A percentile compares a stretch with the other conserved stretches of the same genome.
These are phyloP conservation scores for Pseudochaenichthys georgianus DNA, from an alignment of 2,797 vertebrate species.

Conservation along the genomic window DNA sequence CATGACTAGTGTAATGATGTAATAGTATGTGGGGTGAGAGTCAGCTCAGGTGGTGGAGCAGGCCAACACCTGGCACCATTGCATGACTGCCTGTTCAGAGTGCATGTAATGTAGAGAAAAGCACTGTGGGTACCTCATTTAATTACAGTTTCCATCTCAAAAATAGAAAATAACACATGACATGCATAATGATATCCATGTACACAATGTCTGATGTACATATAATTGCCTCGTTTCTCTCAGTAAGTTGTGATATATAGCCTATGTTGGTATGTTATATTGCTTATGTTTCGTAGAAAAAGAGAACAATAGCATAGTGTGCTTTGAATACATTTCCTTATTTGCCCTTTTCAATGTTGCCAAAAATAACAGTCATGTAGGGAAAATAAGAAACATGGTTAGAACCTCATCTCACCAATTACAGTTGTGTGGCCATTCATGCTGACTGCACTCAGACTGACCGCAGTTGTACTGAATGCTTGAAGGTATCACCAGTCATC, in stretches of 20 bases:
- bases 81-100: slow-evolving; percentile 18
- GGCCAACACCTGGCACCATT: slow-evolving; percentile 25
- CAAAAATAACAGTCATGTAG: too few species aligned
- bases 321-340: too few species aligned
- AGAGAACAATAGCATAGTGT: too few species aligned
- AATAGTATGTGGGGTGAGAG: slow-evolving; percentile 19
- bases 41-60: slow-evolving; percentile 32
- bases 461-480: slow-evolving; percentile 3
- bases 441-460: neutral
- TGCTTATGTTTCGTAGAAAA: too few species aligned
- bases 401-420: too few species aligned
- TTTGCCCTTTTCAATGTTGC: too few species aligned
- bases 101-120: slow-evolving; percentile 18
- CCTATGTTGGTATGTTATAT: too few species aligned
- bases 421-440: neutral
- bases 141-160: neutral
- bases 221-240: too few species aligned
- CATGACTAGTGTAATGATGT: slow-evolving; percentile 16
- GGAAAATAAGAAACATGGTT: too few species aligned
- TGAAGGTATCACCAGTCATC: slow-evolving; percentile 30
- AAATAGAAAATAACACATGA: neutral
- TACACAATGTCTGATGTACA: too few species aligned
- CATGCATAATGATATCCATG: too few species aligned
- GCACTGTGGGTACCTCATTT: neutral
- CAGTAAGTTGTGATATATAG: too few species aligned